These are phyloP conservation scores for Sebastolobus alascanus DNA, from an alignment of 2,797 vertebrate species.

Conservation along the genomic window DNA sequence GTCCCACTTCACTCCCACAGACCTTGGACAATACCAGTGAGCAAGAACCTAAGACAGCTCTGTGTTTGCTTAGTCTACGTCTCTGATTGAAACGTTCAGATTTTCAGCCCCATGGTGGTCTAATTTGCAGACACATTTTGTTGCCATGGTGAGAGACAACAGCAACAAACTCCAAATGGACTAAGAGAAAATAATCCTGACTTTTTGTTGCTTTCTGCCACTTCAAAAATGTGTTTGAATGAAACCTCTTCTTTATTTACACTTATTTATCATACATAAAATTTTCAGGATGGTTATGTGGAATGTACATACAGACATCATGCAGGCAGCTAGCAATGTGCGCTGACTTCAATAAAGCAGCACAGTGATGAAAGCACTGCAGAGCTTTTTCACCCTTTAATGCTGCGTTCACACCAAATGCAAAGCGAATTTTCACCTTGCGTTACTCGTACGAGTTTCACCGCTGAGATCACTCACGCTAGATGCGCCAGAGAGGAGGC, in stretches of 20 bases:
- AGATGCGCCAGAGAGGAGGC: no score
- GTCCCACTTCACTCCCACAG: conserved; percentile 1
- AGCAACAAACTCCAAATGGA: background rate
- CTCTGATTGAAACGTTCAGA: background rate
- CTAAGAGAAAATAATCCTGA: background rate
- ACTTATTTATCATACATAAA: background rate
- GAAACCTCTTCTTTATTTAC: background rate
- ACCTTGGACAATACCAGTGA: background rate
- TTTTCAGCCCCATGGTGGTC: background rate
- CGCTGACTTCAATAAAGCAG: background rate
- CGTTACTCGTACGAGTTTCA: no score
- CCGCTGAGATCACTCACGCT: no score
- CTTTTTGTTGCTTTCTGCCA: background rate
- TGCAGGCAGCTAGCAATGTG: background rate
- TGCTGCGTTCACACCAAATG: no score
- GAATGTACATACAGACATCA: background rate
- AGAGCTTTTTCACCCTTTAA: background rate
- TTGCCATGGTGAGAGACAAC: background rate
- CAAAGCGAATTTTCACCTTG: no score
- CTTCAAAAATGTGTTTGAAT: background rate
- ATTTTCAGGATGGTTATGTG: background rate
- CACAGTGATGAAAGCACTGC: background rate
- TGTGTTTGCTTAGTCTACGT: background rate
- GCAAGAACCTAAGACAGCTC: background rate
- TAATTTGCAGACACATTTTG: background rate